phyloP scores from a whole-genome alignment of 2,797 vertebrate species.

The Gastrophryne carolinensis region DNA sequence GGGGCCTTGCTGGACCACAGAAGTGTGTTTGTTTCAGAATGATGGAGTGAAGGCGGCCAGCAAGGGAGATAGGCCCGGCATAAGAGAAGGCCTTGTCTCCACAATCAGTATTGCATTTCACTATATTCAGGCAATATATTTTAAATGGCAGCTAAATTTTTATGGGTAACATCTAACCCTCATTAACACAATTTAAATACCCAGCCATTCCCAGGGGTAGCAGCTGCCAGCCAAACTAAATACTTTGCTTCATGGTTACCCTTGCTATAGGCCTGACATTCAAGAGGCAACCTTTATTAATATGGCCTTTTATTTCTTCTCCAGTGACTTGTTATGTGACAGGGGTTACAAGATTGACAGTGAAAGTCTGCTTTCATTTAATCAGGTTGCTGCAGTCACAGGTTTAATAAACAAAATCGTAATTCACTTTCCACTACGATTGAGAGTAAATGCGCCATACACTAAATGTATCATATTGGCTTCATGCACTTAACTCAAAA shows the following conservation, averaged over 20 bases:
- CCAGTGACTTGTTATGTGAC: neutral
- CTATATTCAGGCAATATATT: conserved; percentile 40
- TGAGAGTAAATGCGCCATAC: neutral
- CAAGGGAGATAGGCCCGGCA: conserved; percentile 7
- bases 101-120: conserved; percentile 29
- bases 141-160: conserved; percentile 48
- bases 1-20: conserved; percentile 7
- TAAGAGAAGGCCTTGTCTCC: conserved; percentile 38
- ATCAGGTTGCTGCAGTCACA: neutral
- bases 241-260: conserved; percentile 31
- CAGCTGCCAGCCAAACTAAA: conserved; percentile 31
- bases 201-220: conserved; percentile 5
- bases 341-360: neutral
- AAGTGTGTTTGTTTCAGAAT: conserved; percentile 7
- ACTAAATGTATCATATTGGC: too few species aligned
- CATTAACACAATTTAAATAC: conserved; percentile 43
- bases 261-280: neutral
- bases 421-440: neutral
- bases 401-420: neutral
- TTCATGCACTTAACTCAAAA: too few species aligned
- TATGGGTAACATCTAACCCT: conserved; percentile 48
- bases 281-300: conserved; percentile 7
- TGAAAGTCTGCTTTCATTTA: neutral
- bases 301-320: neutral
- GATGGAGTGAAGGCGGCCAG: neutral